phyloP scores from a whole-genome alignment of 2,113 vertebrate genomes.

The Tauraco erythrolophus region DNA sequence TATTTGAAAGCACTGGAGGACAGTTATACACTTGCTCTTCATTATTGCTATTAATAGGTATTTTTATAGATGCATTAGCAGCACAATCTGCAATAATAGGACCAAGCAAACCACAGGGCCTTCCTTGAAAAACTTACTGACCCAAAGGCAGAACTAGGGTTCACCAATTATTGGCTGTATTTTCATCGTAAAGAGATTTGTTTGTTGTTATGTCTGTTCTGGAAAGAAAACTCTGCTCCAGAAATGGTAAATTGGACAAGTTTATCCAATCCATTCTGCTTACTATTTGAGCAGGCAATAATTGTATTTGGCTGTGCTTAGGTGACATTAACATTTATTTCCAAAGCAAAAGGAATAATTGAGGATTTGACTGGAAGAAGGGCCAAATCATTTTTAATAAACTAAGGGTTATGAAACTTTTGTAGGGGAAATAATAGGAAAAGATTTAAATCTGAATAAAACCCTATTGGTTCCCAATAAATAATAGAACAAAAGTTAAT shows the following conservation, averaged over 20 bases:
- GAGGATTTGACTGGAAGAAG: not conserved
- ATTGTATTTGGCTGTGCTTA: not conserved
- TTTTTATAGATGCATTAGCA: not conserved
- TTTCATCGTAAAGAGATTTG: not conserved
- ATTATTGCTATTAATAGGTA: not conserved
- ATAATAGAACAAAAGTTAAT: not conserved
- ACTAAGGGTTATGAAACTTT: not conserved
- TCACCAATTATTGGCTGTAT: not conserved
- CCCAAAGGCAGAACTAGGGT: not conserved
- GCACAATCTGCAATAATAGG: not conserved
- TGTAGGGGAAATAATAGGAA: not conserved
- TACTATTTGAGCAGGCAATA: not conserved
- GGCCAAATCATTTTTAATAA: not conserved
- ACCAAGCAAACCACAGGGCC: not conserved
- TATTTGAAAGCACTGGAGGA: not conserved
- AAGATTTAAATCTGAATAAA: not conserved
- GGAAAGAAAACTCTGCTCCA: not conserved
- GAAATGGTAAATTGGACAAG: not conserved
- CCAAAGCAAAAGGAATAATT: not conserved
- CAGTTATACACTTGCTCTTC: not conserved
- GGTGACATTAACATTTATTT: not conserved
- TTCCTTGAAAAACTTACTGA: not conserved
- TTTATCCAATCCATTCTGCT: not conserved
- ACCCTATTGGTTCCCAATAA: not conserved
- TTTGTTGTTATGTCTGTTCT: not conserved